Percentiles rank a stretch among this genome's conserved stretches.
Conservation (phyloP, 1,140 invertebrate genomes). For the Ceratitis capitata region DNA sequence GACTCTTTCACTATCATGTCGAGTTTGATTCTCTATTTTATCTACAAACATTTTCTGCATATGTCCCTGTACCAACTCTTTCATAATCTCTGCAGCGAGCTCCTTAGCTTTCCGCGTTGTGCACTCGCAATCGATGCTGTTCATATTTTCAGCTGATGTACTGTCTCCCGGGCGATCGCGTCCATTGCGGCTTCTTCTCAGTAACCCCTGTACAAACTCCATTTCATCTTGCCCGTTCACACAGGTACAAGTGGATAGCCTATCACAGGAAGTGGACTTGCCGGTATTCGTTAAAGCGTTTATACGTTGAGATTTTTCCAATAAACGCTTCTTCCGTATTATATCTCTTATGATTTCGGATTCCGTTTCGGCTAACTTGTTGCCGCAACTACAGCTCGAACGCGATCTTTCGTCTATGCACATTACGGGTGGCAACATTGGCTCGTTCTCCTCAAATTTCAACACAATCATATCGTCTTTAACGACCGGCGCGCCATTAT, state of each 20-base stretch:
- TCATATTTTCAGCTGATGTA: neutral
- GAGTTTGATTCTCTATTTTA: neutral
- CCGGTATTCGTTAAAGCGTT: neutral
- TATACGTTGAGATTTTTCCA: neutral
- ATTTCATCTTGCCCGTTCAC: neutral
- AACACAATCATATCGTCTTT: neutral
- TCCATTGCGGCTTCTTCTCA: neutral
- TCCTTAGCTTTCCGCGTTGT: neutral
- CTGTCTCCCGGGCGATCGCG: neutral
- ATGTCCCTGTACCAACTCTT: neutral
- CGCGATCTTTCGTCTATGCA: neutral
- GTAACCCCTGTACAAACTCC: neutral
- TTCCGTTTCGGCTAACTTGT: neutral
- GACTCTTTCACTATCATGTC: neutral
- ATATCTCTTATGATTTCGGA: neutral
- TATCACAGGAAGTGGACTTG: neutral
- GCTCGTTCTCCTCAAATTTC: neutral
- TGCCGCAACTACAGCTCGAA: neutral
- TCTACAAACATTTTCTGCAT: neutral
- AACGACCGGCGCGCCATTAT: neutral
- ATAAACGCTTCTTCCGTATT: neutral
- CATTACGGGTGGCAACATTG: neutral
- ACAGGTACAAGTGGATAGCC: neutral
- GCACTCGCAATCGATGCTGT: neutral
- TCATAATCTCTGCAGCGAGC: neutral